Conservation (phyloP, 2,797 vertebrate genomes). For the Lepilemur septentrionalis region DNA sequence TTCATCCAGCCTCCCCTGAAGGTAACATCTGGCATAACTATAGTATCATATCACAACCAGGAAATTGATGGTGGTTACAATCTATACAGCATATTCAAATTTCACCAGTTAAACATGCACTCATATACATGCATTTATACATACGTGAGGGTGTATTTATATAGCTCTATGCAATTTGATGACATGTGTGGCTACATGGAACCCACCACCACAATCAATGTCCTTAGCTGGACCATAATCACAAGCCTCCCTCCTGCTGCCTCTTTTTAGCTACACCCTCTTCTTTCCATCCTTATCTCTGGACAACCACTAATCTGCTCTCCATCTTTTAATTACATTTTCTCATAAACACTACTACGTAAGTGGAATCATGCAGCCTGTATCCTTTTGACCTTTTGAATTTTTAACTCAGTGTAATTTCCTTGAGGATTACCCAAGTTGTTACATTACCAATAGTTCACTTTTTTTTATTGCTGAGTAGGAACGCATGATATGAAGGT, state of each 20-base stretch:
- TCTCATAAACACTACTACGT: background rate
- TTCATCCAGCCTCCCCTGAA: background rate
- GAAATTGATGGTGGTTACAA: background rate
- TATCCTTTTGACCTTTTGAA: background rate
- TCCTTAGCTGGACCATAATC: background rate
- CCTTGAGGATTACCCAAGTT: background rate
- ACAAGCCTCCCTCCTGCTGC: background rate
- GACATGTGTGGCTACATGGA: background rate
- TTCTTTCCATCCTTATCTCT: background rate
- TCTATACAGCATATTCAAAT: background rate
- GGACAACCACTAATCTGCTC: background rate
- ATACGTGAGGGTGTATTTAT: background rate
- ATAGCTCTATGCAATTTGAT: background rate
- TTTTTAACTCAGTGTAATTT: background rate
- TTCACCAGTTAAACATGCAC: background rate
- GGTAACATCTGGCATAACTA: background rate
- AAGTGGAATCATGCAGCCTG: background rate
- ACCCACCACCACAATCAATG: background rate
- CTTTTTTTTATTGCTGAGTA: background rate
- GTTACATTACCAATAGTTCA: background rate
- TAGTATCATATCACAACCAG: background rate
- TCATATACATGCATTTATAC: background rate
- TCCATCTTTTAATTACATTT: background rate
- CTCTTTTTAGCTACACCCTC: background rate
- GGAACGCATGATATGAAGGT: background rate